Evolutionary conservation across 2,888 invertebrate genomes (phyloP), one percentile per base, ranked within the genome.

Genomic region (Cephus runcator): DNA sequence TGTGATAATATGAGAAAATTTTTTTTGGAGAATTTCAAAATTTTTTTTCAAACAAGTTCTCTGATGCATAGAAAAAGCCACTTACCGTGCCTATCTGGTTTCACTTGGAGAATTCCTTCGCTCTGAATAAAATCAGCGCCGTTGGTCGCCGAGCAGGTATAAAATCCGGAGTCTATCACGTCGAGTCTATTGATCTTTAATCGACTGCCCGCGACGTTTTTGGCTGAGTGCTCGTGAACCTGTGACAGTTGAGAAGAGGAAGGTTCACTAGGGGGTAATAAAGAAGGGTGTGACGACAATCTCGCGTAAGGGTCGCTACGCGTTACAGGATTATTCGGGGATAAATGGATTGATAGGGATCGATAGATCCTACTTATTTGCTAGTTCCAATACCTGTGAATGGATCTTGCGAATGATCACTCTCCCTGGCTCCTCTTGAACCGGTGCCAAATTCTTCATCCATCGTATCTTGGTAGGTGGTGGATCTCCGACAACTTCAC

Each of bases 401-500:
- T 87, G 85, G 75, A 90, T 90, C 85, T 92, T 92, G 79, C 91
- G 90, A 77, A 90, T 91, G 80, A 92, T 90, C 69, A 93, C 89
- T 69, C 92, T 89, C 1, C 92, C 91, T 11, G 92, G 91, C 81
- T 92, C 91, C 69, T 91, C 89, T 34, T 87, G 87, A 3, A 94
- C 87, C 0, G 93, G 93, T 4, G 92, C 93, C 82, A 93, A 93
- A 86, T 95, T 94, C 88, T 94, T 94, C 87, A 92, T 93, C 95
- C 96, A 96, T 73, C 91, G 92, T 83, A 95, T 93, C 84, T 92
- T 92, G 69, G 90, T 92, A 40, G 94, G 94, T 1, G 93, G 92
- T 0, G 94, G 94, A 83, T 93, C 92, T 1, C 94, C 94, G 23
- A 93, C 92, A 73, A 95, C 95, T 88, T 95, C 95, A 89, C 96